Evolutionary conservation across 2,797 vertebrate species (phyloP), one percentile per base, ranked within the genome.

Genomic region (Tapirus indicus): DNA sequence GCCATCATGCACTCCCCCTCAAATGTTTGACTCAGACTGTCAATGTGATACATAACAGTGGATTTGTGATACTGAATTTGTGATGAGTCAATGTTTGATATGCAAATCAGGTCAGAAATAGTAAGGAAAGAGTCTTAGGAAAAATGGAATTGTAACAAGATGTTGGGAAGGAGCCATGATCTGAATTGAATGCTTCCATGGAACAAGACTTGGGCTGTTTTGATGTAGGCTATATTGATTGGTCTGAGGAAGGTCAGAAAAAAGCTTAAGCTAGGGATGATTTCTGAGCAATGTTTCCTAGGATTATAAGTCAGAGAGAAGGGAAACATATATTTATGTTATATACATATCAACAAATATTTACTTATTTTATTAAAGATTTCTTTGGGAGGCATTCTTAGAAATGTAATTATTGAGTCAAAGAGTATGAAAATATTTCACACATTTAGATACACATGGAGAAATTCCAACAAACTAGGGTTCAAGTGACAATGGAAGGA

Each of bases 331-430:
- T 54, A 35, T 69, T 71, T 78, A 11, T 74, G 27, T 75, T 85
- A 68, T 41, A 84, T 44, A 74, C 23, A 47, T 64, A 69, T 14
- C 18, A 60, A 77, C 14, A 94, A 94, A 72, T 60, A 88, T 91
- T n/a, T 77, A 27, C 27, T 62, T 80, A 12, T 47, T 95, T 92
- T 94, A 78, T 89, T 49, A 94, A 94, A 41, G 10, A 74, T 84
- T 68, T 82, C 52, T 35, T 56, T 84, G 49, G 29, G 77, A 95
- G 47, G 77, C 8, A 69, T 88, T 84, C 44, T 32, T 64, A 13
- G 25, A 87, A 78, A 7, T 68, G 0, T 71, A 62, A 47, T 41
- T 87, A 75, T 4, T 71, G 17, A 94, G 52, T 86, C 27, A 71
- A 71, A 80, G 10, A 68, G 4, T 29, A 56, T 47, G 71, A 80